phyloP scores from a whole-genome alignment of 2,797 vertebrate genomes.

The Enteromius radiatus region DNA sequence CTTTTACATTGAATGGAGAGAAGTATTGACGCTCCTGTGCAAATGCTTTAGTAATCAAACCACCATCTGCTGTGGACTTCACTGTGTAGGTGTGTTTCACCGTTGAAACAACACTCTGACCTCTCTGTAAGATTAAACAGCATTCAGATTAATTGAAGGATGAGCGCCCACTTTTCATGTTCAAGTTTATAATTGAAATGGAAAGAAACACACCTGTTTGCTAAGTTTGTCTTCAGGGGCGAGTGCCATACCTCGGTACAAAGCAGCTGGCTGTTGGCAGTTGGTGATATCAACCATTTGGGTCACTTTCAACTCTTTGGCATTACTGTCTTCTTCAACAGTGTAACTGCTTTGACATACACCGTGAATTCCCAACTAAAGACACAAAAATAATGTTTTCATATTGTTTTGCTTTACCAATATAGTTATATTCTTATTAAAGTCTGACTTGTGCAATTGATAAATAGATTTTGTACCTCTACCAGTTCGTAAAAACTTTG shows the following conservation, averaged over 20 bases:
- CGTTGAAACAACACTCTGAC: constrained; percentile 73
- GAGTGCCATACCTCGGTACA: constrained; percentile 75
- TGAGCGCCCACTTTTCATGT: neutral
- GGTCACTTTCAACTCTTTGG: constrained; percentile 68
- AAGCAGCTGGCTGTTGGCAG: constrained; percentile 78
- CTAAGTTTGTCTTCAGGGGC: constrained; percentile 71
- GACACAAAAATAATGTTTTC: constrained; percentile 32
- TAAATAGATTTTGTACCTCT: constrained; percentile 70
- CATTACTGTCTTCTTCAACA: constrained; percentile 73
- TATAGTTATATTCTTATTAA: neutral
- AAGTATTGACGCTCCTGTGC: constrained; percentile 80
- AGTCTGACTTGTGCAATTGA: neutral
- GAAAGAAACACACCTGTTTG: constrained; percentile 73
- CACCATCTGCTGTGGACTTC: constrained; percentile 71
- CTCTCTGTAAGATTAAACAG: constrained; percentile 72
- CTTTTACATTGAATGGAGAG: constrained; percentile 81
- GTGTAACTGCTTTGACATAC: constrained; percentile 81
- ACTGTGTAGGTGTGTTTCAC: constrained; percentile 79
- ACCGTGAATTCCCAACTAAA: constrained; percentile 81
- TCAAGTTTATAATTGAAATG: neutral
- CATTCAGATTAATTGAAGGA: neutral
- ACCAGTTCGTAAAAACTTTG: constrained; percentile 79
- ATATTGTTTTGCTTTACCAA: neutral
- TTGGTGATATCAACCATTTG: constrained; percentile 79
- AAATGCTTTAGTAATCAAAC: constrained; percentile 76